Base-by-base conservation (phyloP, 2,888 invertebrate species). In the Boloria euphrosyne region DNA sequence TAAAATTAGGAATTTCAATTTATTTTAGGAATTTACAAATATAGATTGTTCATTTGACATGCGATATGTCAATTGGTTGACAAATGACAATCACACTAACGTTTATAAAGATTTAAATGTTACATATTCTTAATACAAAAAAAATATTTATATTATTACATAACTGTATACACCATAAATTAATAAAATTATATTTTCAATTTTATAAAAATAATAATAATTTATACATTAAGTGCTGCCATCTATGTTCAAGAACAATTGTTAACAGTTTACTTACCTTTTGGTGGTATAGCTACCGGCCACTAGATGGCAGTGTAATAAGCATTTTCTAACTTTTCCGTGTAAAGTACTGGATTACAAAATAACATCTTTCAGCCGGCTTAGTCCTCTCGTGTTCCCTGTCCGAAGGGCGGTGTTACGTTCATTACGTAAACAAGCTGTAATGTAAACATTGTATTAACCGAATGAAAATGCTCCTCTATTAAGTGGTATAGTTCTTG, bases 321-420 rank as follows among this genome's bases (percentile, higher is more conserved):
- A 62, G 61, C 61, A 66, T 59, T 38, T 31, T 7, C 47, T 51
- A 46, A 18, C n/a, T 62, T 27, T 65, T 61, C 62, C 53, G 31
- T 46, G 38, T 16, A 17, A 57, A 64, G 63, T 69, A 52, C 61
- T 57, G 61, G 38, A 70, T 61, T 69, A 69, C 60, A 72, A 78
- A 75, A 69, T 66, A 64, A 54, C 76, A 83, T 81, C 82, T 84
- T 87, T 87, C 85, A 87, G 85, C 59, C 78, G 74, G 83, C 85
- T 88, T 85, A 89, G 90, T 90, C 83, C 86, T 82, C 85, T 73
- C 83, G 83, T 82, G 87, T 85, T 82, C 83, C 77, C 76, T 86
- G 85, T 79, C 76, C 75, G 85, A 82, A 87, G 85, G 87, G 89
- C 82, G 86, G 89, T 85, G 89, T 87, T 87, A 86, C 78, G 80